Evolutionary conservation across 2,113 vertebrate species (phyloP).

Genomic region (Glareola pratincola): DNA sequence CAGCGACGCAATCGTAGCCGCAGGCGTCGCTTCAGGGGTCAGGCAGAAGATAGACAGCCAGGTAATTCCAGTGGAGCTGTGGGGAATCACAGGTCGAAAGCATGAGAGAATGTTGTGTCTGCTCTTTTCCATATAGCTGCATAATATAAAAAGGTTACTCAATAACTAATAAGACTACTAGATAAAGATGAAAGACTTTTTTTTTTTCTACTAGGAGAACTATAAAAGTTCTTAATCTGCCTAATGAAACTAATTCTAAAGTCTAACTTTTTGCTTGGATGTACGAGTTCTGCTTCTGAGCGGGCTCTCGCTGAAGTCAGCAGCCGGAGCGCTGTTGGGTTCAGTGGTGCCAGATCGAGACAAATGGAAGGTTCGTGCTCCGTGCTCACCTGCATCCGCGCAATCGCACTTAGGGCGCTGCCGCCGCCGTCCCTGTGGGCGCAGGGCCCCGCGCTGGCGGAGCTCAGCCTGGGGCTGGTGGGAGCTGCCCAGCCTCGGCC

Average conservation of each 20-base stretch:
- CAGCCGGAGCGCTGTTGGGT: background rate
- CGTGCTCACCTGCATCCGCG: slow-evolving; percentile 33
- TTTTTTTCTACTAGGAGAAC: slow-evolving; percentile 45
- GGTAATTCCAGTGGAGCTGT: slow-evolving; percentile 84
- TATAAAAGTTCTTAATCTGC: slow-evolving; percentile 53
- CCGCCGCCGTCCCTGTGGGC: background rate
- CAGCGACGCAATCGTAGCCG: slow-evolving; percentile 98
- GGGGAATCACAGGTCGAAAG: slow-evolving; percentile 73
- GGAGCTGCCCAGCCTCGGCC: slow-evolving; percentile 35
- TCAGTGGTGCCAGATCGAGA: background rate
- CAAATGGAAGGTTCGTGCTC: background rate
- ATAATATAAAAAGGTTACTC: slow-evolving; percentile 70
- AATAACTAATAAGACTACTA: slow-evolving; percentile 76
- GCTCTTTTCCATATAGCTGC: slow-evolving; percentile 74
- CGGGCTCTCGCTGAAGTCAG: background rate
- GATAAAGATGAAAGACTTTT: slow-evolving; percentile 58
- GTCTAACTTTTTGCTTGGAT: slow-evolving; percentile 65
- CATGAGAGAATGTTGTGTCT: slow-evolving; percentile 80
- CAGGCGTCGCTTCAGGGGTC: slow-evolving; percentile 90
- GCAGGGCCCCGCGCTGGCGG: background rate
- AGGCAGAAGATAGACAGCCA: slow-evolving; percentile 97
- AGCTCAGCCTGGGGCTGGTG: background rate
- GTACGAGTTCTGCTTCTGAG: background rate
- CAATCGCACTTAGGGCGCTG: background rate
- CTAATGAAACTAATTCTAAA: slow-evolving; percentile 74